Base-by-base conservation (phyloP, 53 echinoderm and acorn worm species). In the Stichopus horrens region DNA sequence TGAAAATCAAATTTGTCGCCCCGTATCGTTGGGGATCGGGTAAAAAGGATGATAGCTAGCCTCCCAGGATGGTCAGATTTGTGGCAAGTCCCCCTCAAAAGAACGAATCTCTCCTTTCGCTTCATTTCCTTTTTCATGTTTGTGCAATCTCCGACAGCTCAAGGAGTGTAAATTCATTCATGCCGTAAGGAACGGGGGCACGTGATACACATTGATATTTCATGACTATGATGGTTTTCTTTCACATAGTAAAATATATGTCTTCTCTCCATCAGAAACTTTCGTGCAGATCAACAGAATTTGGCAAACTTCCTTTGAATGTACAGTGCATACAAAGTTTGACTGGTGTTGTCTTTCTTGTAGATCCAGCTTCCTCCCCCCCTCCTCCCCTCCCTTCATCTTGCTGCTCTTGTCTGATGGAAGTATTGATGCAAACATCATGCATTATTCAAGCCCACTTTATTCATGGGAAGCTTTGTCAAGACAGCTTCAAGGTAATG, bases 1-100 rank as follows among this genome's bases (percentile, higher is more conserved):
- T 81, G 81, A 81, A 81, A 81, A 81, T 81, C 81, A 56, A 81
- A 81, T 81, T 81, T 55, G 81, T 58, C 58, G 81, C 21, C 81
- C 81, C 56, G 57, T 21, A 21, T 81, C 22, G 58, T 58, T 21
- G 81, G 81, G 81, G 79, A 11, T 54, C 79, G 5, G 57, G n/a
- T 52, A 20, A 58, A 58, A 71, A 71, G 19, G 71, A 71, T 71
- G 71, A 71, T 71, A 18, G 37, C 37, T 37, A 37, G 71, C 71
- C 71, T 71, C 19, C 71, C 71, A 71, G 71, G 19, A 71, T 5
- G 71, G 18, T 20, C 71, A 71, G 19, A 71, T 71, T 71, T 71
- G 71, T 71, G n/a, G 19, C 14, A 18, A 16, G 16, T 37, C 37
- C 37, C 37, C 37, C 37, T 2, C 37, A 37, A 37, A 37, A 37